These are phyloP conservation scores for Prionace glauca DNA, from an alignment of 2,797 vertebrate species.

Conservation along the genomic window DNA sequence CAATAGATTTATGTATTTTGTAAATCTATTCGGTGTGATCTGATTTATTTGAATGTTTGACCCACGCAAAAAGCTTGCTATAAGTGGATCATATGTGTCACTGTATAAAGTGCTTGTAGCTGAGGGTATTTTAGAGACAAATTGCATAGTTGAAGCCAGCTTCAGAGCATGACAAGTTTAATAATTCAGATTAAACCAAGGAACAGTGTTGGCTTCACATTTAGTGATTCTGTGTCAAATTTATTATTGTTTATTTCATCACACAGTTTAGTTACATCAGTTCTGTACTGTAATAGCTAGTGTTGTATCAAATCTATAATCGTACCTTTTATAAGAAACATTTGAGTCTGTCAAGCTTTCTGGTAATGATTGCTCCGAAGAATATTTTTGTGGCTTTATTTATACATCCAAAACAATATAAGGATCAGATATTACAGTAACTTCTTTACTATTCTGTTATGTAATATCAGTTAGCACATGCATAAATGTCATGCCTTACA, in stretches of 20 bases:
- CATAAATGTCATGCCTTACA: conserved; percentile 18
- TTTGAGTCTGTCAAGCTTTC: neutral
- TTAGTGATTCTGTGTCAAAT: neutral
- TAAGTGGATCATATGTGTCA: neutral
- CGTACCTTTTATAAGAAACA: neutral
- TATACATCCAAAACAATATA: neutral
- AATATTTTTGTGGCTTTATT: neutral
- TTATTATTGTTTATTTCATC: neutral
- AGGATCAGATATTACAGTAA: neutral
- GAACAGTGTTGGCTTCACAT: neutral
- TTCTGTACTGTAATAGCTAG: neutral
- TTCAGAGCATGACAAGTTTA: neutral
- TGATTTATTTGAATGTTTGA: conserved; percentile 1
- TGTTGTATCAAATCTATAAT: neutral
- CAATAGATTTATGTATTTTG: conserved; percentile 23
- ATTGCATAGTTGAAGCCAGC: neutral
- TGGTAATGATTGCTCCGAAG: neutral
- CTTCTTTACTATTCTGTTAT: neutral
- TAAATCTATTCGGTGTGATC: neutral
- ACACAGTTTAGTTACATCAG: neutral
- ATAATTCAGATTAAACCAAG: neutral
- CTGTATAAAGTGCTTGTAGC: neutral
- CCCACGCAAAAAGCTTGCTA: neutral
- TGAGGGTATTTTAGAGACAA: neutral
- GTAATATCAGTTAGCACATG: neutral